Evolutionary conservation across 1,140 invertebrate genomes (phyloP).

Genomic region (Penaeus chinensis): DNA sequence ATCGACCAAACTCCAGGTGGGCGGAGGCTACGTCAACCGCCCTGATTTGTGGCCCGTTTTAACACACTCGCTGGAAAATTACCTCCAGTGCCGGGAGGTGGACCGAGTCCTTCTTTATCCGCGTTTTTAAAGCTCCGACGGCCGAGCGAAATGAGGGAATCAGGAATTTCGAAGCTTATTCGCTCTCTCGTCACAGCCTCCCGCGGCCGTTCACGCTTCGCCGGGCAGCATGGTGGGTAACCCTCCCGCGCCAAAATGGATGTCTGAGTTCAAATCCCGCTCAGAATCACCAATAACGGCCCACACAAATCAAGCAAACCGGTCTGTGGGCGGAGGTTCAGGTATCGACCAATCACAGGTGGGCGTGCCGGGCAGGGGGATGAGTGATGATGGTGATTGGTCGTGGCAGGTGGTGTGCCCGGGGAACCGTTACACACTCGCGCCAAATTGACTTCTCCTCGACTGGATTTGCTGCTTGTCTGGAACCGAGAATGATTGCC

Average conservation of each 20-base stretch:
- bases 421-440: conserved; percentile 32
- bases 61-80: conserved; percentile 58
- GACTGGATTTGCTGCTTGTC: conserved; percentile 19
- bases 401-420: conserved; percentile 33
- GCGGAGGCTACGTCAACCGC: conserved; percentile 36
- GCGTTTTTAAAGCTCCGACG: not conserved
- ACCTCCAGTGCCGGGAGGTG: conserved; percentile 10
- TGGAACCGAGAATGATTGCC: too few species aligned
- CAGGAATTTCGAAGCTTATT: not conserved
- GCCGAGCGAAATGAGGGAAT: not conserved
- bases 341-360: conserved; percentile 51
- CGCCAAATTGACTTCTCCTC: conserved; percentile 36
- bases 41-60: conserved; percentile 53
- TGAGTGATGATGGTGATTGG: conserved; percentile 47
- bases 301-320: conserved; percentile 45
- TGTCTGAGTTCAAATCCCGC: not conserved
- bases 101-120: not conserved
- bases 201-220: not conserved
- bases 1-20: conserved; percentile 42
- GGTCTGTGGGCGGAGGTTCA: conserved; percentile 39
- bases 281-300: conserved; percentile 2
- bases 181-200: not conserved
- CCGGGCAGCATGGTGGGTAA: too few species aligned
- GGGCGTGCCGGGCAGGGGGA: conserved; percentile 40
- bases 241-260: not conserved